These are phyloP conservation scores for Oxytorus armatus DNA, from an alignment of 2,888 invertebrate species.

Conservation along the genomic window DNA sequence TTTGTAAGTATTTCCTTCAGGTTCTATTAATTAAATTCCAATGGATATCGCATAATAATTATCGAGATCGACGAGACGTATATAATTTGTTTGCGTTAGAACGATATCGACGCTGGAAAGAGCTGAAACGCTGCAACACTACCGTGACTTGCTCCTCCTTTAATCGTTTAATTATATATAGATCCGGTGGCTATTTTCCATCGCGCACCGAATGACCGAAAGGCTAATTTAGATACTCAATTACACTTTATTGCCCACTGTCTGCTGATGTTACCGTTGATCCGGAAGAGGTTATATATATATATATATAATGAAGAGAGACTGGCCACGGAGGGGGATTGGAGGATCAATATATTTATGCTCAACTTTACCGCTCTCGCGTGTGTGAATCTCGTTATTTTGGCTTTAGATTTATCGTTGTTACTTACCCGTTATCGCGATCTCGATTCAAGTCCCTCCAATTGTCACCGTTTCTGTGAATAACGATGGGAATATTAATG, in stretches of 20 bases:
- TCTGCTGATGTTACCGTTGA: slow-evolving; percentile 56
- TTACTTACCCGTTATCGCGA: slow-evolving; percentile 69
- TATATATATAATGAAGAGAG: not conserved
- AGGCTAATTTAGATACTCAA: slow-evolving; percentile 57
- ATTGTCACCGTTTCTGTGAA: slow-evolving; percentile 60
- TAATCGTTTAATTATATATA: slow-evolving; percentile 7
- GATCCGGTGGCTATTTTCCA: not conserved
- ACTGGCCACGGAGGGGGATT: not conserved
- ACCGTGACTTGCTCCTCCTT: slow-evolving; percentile 48
- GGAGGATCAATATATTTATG: slow-evolving; percentile 16
- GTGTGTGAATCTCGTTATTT: slow-evolving; percentile 38
- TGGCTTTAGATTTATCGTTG: slow-evolving; percentile 10
- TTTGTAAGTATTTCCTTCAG: slow-evolving; percentile 3
- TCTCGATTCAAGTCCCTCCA: slow-evolving; percentile 71
- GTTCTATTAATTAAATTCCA: slow-evolving; percentile 27
- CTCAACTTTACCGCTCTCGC: slow-evolving; percentile 16
- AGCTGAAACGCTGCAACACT: not conserved
- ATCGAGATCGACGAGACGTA: slow-evolving; percentile 25
- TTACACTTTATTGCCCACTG: slow-evolving; percentile 44
- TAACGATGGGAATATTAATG: slow-evolving; percentile 3
- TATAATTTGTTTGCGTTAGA: slow-evolving; percentile 31
- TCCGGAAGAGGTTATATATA: slow-evolving; percentile 31
- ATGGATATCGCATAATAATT: slow-evolving; percentile 7
- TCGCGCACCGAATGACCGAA: slow-evolving; percentile 40
- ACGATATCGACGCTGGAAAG: not conserved